Conservation (phyloP, 2,888 invertebrate genomes). For the Pinctada fucata region DNA sequence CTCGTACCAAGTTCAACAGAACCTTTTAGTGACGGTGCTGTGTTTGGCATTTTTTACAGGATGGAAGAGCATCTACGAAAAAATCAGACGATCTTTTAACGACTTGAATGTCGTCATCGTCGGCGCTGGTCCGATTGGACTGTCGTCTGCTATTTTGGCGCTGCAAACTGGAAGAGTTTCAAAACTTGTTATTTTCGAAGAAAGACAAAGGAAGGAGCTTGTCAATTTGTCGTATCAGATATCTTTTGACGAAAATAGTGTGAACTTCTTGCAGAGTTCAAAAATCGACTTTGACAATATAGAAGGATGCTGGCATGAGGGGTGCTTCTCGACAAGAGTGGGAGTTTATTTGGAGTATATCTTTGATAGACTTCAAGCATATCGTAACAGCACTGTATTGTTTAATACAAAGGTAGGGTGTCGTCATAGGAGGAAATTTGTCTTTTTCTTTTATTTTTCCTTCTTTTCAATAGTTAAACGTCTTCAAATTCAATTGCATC, state of each 20-base stretch:
- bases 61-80: constrained; percentile 62
- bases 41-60: constrained; percentile 66
- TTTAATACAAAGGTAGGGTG: constrained; percentile 47
- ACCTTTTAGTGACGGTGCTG: constrained; percentile 61
- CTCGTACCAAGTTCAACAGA: constrained; percentile 22
- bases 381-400: constrained; percentile 31
- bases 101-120: constrained; percentile 66
- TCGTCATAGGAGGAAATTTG: neutral
- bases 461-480: no score
- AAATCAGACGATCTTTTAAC: constrained; percentile 58
- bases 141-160: constrained; percentile 66
- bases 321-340: constrained; percentile 68
- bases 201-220: constrained; percentile 57
- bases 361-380: constrained; percentile 53
- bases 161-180: constrained; percentile 59
- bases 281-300: constrained; percentile 73
- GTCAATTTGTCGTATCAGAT: constrained; percentile 68
- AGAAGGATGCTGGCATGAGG: constrained; percentile 70
- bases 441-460: neutral
- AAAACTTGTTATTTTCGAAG: constrained; percentile 67
- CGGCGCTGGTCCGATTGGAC: constrained; percentile 71
- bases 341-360: constrained; percentile 73
- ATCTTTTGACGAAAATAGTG: constrained; percentile 65
- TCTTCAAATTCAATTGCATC: no score
- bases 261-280: constrained; percentile 62